Percentiles rank a stretch among this genome's conserved stretches.
These are phyloP conservation scores for Takifugu ocellatus DNA, from an alignment of 2,797 vertebrate species.

Conservation along the genomic window DNA sequence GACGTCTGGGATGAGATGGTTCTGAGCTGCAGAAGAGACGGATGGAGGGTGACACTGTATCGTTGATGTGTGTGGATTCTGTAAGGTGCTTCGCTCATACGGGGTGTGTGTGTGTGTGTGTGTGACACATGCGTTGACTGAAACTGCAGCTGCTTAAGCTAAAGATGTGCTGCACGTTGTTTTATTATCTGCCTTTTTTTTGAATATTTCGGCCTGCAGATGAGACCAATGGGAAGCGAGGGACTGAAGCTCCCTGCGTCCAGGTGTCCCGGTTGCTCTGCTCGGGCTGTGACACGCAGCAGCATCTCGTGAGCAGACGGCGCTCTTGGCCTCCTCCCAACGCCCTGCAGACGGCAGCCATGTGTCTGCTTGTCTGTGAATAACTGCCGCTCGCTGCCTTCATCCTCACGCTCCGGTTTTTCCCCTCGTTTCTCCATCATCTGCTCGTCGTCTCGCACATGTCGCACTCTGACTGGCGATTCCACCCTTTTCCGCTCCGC, in stretches of 20 bases:
- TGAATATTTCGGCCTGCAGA: conserved; percentile 24
- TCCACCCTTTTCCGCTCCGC: conserved; percentile 1
- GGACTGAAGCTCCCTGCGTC: conserved; percentile 26
- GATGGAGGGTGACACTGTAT: conserved; percentile 25
- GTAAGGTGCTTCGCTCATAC: too few relatives aligned
- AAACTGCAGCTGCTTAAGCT: background rate
- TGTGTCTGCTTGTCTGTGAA: conserved; percentile 57
- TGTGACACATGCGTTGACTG: too few relatives aligned
- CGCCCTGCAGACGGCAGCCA: conserved; percentile 50
- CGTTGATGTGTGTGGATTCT: conserved; percentile 9
- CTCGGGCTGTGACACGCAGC: conserved; percentile 52
- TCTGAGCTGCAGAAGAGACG: conserved; percentile 46
- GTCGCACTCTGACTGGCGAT: conserved; percentile 1
- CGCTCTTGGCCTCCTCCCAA: conserved; percentile 52
- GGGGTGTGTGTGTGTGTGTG: too few relatives aligned
- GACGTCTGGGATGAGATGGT: conserved; percentile 51
- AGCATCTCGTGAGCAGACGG: conserved; percentile 54
- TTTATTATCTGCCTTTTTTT: background rate
- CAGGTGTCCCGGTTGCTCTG: conserved; percentile 40
- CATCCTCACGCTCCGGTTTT: conserved; percentile 26
- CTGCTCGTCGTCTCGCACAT: conserved; percentile 18
- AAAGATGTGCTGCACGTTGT: background rate
- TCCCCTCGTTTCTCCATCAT: conserved; percentile 16
- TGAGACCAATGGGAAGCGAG: conserved; percentile 23
- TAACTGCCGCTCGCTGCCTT: conserved; percentile 32